Evolutionary conservation across 53 echinoderm and acorn worm species (phyloP).

Genomic region (Actinopyga echinites): DNA sequence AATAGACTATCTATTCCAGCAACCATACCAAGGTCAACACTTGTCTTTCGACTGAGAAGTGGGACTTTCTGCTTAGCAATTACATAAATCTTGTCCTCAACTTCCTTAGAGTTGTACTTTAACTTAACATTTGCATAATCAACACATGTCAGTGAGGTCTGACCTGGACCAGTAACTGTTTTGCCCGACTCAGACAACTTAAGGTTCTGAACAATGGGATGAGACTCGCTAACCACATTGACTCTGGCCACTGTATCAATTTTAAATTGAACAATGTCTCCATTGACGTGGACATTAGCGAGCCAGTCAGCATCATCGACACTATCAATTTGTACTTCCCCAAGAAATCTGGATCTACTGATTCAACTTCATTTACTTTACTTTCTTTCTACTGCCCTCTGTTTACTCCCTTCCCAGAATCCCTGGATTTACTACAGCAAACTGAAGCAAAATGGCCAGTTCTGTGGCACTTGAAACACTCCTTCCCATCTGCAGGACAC

Average conservation of each 20-base stretch:
- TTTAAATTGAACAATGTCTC: slow-evolving; percentile 52
- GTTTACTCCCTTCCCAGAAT: neutral
- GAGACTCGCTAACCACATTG: neutral
- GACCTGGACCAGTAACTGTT: neutral
- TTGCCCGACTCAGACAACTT: neutral
- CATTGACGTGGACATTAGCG: slow-evolving; percentile 53
- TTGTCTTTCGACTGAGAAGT: neutral
- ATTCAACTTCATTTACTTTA: slow-evolving; percentile 31
- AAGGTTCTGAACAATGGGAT: neutral
- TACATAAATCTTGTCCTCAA: slow-evolving; percentile 2
- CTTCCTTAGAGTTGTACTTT: neutral
- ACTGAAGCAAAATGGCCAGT: slow-evolving; percentile 35
- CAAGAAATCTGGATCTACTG: neutral
- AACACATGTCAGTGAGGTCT: neutral
- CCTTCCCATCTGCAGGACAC: slow-evolving; percentile 66
- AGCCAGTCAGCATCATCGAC: slow-evolving; percentile 43
- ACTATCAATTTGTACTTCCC: slow-evolving; percentile 43
- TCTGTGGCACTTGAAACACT: slow-evolving; percentile 31
- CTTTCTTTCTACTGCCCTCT: neutral
- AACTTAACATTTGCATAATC: neutral
- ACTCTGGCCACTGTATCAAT: slow-evolving; percentile 44
- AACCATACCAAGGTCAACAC: neutral
- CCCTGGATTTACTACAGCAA: slow-evolving; percentile 17
- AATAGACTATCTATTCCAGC: slow-evolving; percentile 41
- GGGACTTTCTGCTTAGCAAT: neutral